Base-by-base conservation (phyloP, 2,797 vertebrate species). In the Myotis findleyi region DNA sequence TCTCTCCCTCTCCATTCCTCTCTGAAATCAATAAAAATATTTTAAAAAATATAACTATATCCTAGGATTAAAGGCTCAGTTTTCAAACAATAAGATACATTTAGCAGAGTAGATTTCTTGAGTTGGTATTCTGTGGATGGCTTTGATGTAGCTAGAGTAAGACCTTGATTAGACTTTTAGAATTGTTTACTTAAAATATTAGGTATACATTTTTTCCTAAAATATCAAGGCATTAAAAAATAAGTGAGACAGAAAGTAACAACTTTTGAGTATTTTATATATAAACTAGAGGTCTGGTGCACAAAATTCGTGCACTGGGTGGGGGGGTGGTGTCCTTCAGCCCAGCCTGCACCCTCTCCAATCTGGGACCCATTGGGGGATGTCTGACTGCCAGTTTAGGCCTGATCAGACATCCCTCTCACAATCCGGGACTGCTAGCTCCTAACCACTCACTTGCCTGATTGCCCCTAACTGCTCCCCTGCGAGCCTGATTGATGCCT, bases 121-220 rank as follows among this genome's bases (percentile, higher is more conserved):
- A 87, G 4, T 1, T 95, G 20, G 16, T 13, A 21, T 59, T 80
- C 30, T 73, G 38, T 82, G 33, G 18, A 25, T 93, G 16, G 4
- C 36, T 93, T 92, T 21, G 13, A 87, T 64, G 1, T 49, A 62
- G 66, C 16, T 77, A 33, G 7, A 88, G 14, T 3, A 82, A 71
- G 11, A 44, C 71, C 6, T 88, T 69, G 16, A 88, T 1, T 27
- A 85, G 33, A 59, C 3, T 47, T 87, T 89, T 47, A 55, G 10
- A 11, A 94, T 82, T 87, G 27, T 92, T 94, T 51, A 51, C 7
- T 49, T 87, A 96, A 87, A 62, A 47, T 93, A 36, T 47, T 76
- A 64, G 4, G 3, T 44, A 73, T 82, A 51, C 75, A 64, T n/a
- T 80, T 75, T 51, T 6, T 4, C 2, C 13, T 80, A 59, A 95